phyloP scores from a whole-genome alignment of 2,113 vertebrate species.

The Platichthys flesus region DNA sequence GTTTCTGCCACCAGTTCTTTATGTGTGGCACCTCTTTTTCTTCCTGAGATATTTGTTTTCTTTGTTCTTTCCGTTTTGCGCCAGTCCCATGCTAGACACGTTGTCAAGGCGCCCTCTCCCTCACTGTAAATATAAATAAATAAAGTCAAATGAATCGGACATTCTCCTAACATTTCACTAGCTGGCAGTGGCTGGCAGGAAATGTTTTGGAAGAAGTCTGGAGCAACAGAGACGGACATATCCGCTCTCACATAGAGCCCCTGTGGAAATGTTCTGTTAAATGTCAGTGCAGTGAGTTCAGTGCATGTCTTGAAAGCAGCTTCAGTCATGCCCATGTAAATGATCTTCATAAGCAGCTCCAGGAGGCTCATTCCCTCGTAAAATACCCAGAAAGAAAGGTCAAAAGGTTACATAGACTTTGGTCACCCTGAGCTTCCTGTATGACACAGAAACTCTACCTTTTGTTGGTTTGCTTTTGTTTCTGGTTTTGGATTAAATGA shows the following conservation, averaged over 20 bases:
- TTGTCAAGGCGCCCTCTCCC: too few relatives aligned
- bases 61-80: too few relatives aligned
- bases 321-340: background rate
- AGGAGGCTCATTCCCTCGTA: background rate
- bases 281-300: background rate
- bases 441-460: background rate
- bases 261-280: background rate
- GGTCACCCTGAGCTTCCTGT: background rate
- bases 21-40: too few relatives aligned
- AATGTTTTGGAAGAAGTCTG: background rate
- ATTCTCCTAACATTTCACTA: background rate
- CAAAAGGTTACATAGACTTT: too few relatives aligned
- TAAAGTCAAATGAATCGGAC: too few relatives aligned
- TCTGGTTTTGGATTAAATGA: background rate
- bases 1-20: too few relatives aligned
- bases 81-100: too few relatives aligned
- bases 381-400: too few relatives aligned
- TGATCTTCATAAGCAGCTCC: too few relatives aligned
- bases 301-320: background rate
- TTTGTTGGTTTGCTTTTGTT: background rate
- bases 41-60: too few relatives aligned
- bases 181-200: background rate
- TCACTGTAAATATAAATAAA: too few relatives aligned
- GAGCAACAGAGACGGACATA: background rate
- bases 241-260: background rate